These are phyloP conservation scores for Salvelinus namaycush DNA, from an alignment of 2,113 vertebrate species.

Conservation along the genomic window DNA sequence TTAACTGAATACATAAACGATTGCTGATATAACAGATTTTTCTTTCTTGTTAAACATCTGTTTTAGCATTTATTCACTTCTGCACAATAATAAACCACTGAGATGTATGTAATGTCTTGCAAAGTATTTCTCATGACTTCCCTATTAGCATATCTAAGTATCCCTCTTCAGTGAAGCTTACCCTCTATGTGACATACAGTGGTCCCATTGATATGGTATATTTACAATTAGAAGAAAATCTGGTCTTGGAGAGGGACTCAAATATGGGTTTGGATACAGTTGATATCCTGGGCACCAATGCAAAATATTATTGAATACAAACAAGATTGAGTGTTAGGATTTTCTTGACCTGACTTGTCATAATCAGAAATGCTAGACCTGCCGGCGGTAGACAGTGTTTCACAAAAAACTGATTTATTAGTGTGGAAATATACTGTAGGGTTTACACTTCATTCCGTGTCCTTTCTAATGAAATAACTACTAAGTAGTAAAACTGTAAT, in stretches of 20 bases:
- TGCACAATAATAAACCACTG: constrained; percentile 12
- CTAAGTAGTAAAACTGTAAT: background rate
- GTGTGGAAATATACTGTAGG: background rate
- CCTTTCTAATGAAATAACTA: background rate
- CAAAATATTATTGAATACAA: too few species aligned
- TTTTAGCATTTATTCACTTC: background rate
- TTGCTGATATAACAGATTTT: constrained; percentile 1
- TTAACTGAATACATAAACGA: background rate
- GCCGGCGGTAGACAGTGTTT: too few species aligned
- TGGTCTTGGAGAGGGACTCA: too few species aligned
- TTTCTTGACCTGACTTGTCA: too few species aligned
- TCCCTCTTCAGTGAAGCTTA: background rate
- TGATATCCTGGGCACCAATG: background rate
- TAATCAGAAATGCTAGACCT: too few species aligned
- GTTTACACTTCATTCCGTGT: background rate
- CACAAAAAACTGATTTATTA: background rate
- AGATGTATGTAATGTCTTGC: background rate
- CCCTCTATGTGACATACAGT: background rate
- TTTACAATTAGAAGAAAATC: background rate
- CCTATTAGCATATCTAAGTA: background rate
- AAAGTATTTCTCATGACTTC: background rate
- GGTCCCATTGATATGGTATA: background rate
- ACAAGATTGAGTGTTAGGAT: too few species aligned
- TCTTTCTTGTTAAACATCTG: background rate
- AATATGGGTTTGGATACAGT: background rate